Percentiles rank a stretch among this genome's conserved stretches.
Conservation (phyloP, 2,888 invertebrate species). For the Acanthoscelides obtectus region DNA sequence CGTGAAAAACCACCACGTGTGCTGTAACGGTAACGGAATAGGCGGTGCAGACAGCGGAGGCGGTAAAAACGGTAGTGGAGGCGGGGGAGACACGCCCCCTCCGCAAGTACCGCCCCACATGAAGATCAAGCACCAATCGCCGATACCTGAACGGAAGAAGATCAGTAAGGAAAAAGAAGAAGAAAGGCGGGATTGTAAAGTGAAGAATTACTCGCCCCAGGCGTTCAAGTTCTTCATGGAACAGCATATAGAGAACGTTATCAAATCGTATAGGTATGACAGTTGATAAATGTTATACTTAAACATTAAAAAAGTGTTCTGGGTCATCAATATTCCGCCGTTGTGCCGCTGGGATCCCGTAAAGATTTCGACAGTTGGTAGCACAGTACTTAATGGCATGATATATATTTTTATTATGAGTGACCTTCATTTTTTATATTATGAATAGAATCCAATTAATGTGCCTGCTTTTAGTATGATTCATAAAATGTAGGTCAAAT, state of each 20-base stretch:
- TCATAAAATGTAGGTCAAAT: too few species aligned
- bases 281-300: too few species aligned
- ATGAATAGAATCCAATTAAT: too few species aligned
- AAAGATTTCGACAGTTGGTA: too few species aligned
- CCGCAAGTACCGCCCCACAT: constrained; percentile 55
- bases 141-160: constrained; percentile 88
- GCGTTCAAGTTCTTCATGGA: constrained; percentile 99
- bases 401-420: too few species aligned
- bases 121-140: constrained; percentile 89
- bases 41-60: constrained; percentile 47
- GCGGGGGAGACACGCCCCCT: constrained; percentile 22
- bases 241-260: constrained; percentile 96
- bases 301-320: too few species aligned
- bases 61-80: constrained; percentile 30
- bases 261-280: constrained; percentile 86
- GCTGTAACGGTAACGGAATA: constrained; percentile 19
- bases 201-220: constrained; percentile 91
- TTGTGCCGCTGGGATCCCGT: too few species aligned
- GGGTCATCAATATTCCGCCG: too few species aligned
- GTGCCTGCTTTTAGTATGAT: too few species aligned
- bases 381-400: too few species aligned
- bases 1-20: constrained; percentile 49
- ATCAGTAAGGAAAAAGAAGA: constrained; percentile 88
- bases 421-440: too few species aligned
- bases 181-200: constrained; percentile 79